Conservation (phyloP, 2,113 vertebrate species). For the Martes martes region DNA sequence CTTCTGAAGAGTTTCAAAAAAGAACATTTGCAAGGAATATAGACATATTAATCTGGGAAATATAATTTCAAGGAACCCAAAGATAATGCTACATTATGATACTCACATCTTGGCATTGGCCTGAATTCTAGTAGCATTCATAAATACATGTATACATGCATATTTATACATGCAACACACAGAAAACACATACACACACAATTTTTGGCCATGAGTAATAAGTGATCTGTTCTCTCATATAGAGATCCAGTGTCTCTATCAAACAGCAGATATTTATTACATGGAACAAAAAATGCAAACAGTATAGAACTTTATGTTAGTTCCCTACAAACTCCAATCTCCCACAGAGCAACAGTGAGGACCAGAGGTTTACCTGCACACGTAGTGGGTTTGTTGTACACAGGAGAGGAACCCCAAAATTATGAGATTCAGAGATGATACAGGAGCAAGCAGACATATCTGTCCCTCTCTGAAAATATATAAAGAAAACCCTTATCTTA, state of each 20-base stretch:
- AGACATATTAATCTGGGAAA: background rate
- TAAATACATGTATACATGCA: background rate
- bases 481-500: background rate
- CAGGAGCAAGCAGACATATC: background rate
- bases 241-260: background rate
- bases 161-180: background rate
- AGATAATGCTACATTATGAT: background rate
- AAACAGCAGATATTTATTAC: background rate
- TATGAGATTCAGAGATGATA: background rate
- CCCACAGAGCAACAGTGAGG: background rate
- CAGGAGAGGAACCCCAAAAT: background rate
- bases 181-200: background rate
- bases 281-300: background rate
- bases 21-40: background rate
- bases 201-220: background rate
- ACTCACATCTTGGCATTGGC: background rate
- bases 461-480: background rate
- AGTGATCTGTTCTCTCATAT: background rate
- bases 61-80: background rate
- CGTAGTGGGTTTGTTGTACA: background rate
- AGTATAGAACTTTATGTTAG: background rate
- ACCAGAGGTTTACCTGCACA: background rate
- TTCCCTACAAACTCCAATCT: background rate
- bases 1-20: background rate
- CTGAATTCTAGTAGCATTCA: background rate